Conservation (phyloP, 2,888 invertebrate genomes). For the Polymixis flavicincta region DNA sequence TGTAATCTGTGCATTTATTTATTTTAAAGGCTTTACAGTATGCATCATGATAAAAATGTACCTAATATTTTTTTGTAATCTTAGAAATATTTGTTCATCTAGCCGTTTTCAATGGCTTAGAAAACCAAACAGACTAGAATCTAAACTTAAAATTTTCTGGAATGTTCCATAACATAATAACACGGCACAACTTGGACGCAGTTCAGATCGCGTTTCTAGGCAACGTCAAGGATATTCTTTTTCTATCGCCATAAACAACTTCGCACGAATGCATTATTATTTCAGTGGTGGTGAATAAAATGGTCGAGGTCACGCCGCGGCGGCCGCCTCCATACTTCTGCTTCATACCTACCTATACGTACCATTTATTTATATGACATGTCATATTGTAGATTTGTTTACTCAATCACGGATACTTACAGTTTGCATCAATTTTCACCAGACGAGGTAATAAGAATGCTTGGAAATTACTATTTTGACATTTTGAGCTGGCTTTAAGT, state of each 20-base stretch:
- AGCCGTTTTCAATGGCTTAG: neutral
- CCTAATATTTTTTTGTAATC: neutral
- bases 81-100: too few relatives aligned
- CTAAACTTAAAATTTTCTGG: conserved; percentile 30
- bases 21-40: neutral
- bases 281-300: conserved; percentile 63
- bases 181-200: conserved; percentile 44
- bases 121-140: conserved; percentile 13
- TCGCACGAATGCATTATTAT: conserved; percentile 66
- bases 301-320: conserved; percentile 52
- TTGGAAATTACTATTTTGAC: neutral
- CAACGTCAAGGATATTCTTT: conserved; percentile 67
- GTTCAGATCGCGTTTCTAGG: conserved; percentile 53
- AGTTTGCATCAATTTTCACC: neutral
- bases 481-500: neutral
- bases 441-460: neutral
- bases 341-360: conserved; percentile 14
- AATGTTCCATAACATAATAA: conserved; percentile 58
- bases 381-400: conserved; percentile 14
- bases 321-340: conserved; percentile 45
- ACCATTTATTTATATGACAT: conserved; percentile 21
- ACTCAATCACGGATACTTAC: neutral
- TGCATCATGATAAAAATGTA: neutral
- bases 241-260: conserved; percentile 63
- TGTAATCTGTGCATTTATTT: neutral